phyloP scores from a whole-genome alignment of 2,113 vertebrate species.

The Lepus europaeus region DNA sequence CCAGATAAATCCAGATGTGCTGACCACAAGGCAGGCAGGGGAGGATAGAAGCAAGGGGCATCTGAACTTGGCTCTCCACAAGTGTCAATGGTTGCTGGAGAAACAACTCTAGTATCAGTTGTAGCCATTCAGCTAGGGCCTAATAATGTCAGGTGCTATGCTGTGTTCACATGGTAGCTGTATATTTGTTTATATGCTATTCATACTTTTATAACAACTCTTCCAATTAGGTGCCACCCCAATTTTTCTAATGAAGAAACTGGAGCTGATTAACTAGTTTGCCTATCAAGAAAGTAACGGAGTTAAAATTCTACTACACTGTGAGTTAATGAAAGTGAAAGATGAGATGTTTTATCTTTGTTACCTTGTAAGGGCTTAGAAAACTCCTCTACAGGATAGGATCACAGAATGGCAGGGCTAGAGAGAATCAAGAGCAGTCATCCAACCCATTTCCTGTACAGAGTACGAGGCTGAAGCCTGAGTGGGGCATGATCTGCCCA shows the following conservation, averaged over 20 bases:
- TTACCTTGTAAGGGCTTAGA: constrained; percentile 1
- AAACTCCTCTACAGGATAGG: constrained; percentile 20
- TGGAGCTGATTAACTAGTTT: neutral
- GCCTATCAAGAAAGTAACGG: neutral
- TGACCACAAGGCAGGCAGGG: neutral
- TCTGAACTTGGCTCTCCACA: neutral
- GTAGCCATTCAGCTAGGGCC: neutral
- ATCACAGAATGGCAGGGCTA: neutral
- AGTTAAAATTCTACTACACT: neutral
- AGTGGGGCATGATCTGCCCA: neutral
- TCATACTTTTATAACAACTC: constrained; percentile 21
- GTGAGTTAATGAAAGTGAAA: neutral
- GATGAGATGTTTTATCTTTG: neutral
- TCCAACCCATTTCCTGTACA: neutral
- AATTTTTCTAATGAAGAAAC: constrained; percentile 39
- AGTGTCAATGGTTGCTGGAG: neutral
- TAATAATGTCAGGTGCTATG: neutral
- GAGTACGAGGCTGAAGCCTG: neutral
- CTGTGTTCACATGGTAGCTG: neutral
- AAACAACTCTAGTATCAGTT: neutral
- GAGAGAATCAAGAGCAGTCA: neutral
- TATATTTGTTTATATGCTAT: neutral
- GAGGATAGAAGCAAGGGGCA: neutral
- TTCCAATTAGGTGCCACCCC: neutral
- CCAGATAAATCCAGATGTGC: constrained; percentile 31